These are phyloP conservation scores for Enteromius anoplus DNA, from an alignment of 2,797 vertebrate genomes.

Conservation along the genomic window DNA sequence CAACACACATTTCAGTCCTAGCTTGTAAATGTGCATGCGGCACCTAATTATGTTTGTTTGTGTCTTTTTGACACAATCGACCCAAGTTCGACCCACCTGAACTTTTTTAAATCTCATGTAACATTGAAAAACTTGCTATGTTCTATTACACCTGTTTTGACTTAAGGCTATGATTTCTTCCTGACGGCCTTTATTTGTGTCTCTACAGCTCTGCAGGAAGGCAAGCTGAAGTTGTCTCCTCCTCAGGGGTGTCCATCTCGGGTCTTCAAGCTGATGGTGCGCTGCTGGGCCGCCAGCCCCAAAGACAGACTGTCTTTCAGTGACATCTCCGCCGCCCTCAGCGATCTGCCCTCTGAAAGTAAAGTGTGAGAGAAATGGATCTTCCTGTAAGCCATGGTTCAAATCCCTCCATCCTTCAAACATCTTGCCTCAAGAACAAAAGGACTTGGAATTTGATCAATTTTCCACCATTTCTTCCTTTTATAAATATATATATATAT, in stretches of 20 bases:
- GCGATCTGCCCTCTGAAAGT: conserved; percentile 79
- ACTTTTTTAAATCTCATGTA: neutral
- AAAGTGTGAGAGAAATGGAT: conserved; percentile 75
- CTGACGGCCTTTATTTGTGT: neutral
- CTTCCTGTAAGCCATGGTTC: neutral
- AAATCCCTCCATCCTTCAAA: neutral
- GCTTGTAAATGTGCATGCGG: no score
- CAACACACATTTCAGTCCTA: no score
- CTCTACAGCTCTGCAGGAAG: conserved; percentile 79
- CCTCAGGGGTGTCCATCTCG: conserved; percentile 84
- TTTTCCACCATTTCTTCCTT: conserved; percentile 19
- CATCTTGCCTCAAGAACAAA: conserved; percentile 4
- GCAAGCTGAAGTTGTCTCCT: conserved; percentile 75
- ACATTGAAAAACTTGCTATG: neutral
- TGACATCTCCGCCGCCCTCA: conserved; percentile 76
- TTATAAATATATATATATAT: neutral
- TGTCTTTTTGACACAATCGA: neutral
- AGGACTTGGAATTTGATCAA: conserved; percentile 5
- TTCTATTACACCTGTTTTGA: neutral
- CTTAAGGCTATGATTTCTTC: neutral
- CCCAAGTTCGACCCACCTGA: neutral
- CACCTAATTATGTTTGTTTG: no score
- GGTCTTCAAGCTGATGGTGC: conserved; percentile 84
- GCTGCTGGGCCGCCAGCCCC: conserved; percentile 85
- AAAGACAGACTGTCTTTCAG: conserved; percentile 88